Base-by-base conservation (phyloP, 2,888 invertebrate species). In the Hoplodrina blanda region DNA sequence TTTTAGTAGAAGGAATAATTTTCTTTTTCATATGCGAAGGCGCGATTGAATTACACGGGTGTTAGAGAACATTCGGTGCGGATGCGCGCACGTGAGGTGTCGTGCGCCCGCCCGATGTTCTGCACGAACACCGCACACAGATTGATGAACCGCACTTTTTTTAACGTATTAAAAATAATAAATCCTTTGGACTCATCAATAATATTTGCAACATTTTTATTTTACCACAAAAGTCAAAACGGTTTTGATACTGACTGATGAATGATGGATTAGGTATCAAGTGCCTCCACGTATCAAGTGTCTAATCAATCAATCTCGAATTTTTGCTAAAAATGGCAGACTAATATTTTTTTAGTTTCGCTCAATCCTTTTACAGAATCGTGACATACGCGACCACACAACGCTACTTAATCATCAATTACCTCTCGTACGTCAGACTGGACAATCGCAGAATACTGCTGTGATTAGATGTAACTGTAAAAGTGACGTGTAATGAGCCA, bases 401-500 rank as follows among this genome's bases (percentile, higher is more conserved):
- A 76, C 59, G 73, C 59, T 72, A 78, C 77, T 85, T 85, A 82
- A 82, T 69, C 66, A 76, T 80, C 82, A 84, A 86, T 85, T 86
- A 85, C 77, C 57, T 69, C 69, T 69, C 69, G 83, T 82, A 81
- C 84, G 70, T 82, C 85, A 77, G 69, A 81, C 84, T 87, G 86
- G 88, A 87, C 88, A 90, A 85, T 87, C 82, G 83, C 79, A 82
- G 83, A 86, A 85, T 71, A 77, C 71, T 68, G 33, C 30, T 85
- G 87, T 90, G 89, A 90, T 91, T 90, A 91, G 85, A 89, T 89
- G 85, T 91, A 93, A 91, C 92, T 89, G 92, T 93, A 90, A 85
- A 85, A 80, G 82, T 84, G 82, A 90, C 88, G 89, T 90, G 90
- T 92, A 92, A 94, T 92, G 91, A 93, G 89, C 85, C 90, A 85